A percentile compares a stretch with the other conserved stretches of the same genome.
phyloP scores from a whole-genome alignment of 2,113 vertebrate genomes.

The Larimichthys crocea region DNA sequence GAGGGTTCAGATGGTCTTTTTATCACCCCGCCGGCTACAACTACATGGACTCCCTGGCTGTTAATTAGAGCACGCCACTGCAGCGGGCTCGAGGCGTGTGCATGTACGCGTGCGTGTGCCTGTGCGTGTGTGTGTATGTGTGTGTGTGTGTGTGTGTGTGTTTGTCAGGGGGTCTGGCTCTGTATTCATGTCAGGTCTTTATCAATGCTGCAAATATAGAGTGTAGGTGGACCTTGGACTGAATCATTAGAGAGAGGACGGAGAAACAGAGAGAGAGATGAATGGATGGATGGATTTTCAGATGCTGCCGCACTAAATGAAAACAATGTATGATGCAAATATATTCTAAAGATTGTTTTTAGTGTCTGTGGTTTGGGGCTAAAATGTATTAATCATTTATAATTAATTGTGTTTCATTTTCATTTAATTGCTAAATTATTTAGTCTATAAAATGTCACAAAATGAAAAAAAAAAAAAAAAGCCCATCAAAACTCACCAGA shows the following conservation, averaged over 20 bases:
- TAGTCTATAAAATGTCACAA: background rate
- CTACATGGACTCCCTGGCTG: slow-evolving; percentile 72
- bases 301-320: background rate
- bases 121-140: no score
- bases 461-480: background rate
- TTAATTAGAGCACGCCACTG: slow-evolving; percentile 73
- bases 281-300: background rate
- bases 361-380: background rate
- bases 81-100: slow-evolving; percentile 28
- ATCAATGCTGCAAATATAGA: slow-evolving; percentile 55
- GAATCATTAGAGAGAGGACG: slow-evolving; percentile 31
- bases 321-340: background rate
- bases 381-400: background rate
- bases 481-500: no score
- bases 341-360: background rate
- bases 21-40: slow-evolving; percentile 68
- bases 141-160: slow-evolving; percentile 2
- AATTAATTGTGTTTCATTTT: background rate
- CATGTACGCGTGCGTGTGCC: background rate
- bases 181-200: slow-evolving; percentile 57
- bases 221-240: slow-evolving; percentile 48
- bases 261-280: background rate
- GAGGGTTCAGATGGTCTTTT: slow-evolving; percentile 81
- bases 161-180: slow-evolving; percentile 29
- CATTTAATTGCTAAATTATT: background rate